Evolutionary conservation across 37 sponge, comb jelly and placozoan species (phyloP).

Genomic region (Hormiphora californensis): DNA sequence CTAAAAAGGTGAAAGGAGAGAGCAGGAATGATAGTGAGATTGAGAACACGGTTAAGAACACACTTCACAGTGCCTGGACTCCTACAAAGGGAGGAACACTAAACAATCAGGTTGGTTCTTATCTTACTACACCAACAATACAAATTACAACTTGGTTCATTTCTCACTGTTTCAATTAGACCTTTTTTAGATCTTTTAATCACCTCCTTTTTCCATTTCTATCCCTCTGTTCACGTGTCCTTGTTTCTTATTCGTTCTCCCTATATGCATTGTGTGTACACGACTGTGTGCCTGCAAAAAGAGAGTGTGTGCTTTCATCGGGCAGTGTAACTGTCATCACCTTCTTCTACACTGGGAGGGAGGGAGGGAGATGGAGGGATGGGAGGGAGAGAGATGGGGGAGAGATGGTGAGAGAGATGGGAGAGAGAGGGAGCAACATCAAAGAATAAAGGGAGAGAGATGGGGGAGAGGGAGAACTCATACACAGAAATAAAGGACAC

Average conservation of each 20-base stretch:
- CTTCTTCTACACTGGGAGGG: no score
- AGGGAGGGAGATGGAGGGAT: no score
- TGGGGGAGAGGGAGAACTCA: no score
- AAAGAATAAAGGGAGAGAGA: no score
- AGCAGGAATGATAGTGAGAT: background rate
- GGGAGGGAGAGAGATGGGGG: no score
- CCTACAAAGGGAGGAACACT: conserved; percentile 44
- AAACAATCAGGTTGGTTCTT: background rate
- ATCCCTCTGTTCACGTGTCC: background rate
- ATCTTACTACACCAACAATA: no score
- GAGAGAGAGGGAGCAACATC: no score
- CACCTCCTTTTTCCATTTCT: background rate
- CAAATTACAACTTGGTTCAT: no score
- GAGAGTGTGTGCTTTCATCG: background rate
- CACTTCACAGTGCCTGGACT: conserved; percentile 42
- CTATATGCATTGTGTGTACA: background rate
- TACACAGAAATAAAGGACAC: no score
- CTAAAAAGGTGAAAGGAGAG: conserved; percentile 15
- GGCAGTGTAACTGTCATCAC: background rate
- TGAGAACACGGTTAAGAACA: conserved; percentile 8
- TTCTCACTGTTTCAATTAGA: background rate
- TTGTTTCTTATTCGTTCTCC: background rate
- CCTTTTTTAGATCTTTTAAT: background rate
- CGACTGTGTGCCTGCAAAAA: background rate
- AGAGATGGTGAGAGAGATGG: no score